These are phyloP conservation scores for Synergus umbraculus DNA, from an alignment of 2,888 invertebrate genomes.

Conservation along the genomic window DNA sequence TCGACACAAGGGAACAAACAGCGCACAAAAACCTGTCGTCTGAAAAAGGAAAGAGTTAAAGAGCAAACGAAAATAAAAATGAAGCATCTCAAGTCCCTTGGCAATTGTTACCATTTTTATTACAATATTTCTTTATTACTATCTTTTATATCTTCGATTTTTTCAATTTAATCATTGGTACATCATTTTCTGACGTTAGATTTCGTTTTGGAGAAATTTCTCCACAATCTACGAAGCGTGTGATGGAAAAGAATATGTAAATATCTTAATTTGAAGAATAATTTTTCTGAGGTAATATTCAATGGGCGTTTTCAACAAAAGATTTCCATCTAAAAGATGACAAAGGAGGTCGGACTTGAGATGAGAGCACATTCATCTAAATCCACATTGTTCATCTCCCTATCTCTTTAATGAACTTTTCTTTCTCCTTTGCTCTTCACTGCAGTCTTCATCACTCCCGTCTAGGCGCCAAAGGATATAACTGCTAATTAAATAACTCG, in stretches of 20 bases:
- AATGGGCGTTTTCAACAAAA: slow-evolving; percentile 8
- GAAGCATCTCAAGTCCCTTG: slow-evolving; percentile 23
- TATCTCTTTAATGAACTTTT: slow-evolving; percentile 30
- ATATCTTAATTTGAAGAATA: slow-evolving; percentile 1
- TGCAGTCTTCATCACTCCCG: slow-evolving; percentile 18
- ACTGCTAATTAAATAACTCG: slow-evolving; percentile 55
- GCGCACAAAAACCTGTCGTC: slow-evolving; percentile 37
- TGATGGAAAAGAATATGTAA: neutral
- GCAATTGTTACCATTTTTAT: slow-evolving; percentile 23
- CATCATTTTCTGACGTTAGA: neutral
- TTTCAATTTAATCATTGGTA: neutral
- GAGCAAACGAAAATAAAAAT: slow-evolving; percentile 29
- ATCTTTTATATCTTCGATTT: neutral
- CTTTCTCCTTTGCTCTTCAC: slow-evolving; percentile 22
- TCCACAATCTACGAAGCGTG: neutral
- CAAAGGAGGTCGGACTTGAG: slow-evolving; percentile 4
- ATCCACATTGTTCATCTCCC: slow-evolving; percentile 43
- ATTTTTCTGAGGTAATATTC: neutral
- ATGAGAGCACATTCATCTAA: slow-evolving; percentile 39
- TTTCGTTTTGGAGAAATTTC: neutral
- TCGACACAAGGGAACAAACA: slow-evolving; percentile 43
- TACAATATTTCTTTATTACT: slow-evolving; percentile 12
- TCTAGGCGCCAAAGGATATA: slow-evolving; percentile 43
- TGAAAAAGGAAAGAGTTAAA: slow-evolving; percentile 41
- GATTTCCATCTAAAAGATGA: slow-evolving; percentile 13